Evolutionary conservation across 1,140 invertebrate species (phyloP).

Genomic region (Drosophila trapezifrons): DNA sequence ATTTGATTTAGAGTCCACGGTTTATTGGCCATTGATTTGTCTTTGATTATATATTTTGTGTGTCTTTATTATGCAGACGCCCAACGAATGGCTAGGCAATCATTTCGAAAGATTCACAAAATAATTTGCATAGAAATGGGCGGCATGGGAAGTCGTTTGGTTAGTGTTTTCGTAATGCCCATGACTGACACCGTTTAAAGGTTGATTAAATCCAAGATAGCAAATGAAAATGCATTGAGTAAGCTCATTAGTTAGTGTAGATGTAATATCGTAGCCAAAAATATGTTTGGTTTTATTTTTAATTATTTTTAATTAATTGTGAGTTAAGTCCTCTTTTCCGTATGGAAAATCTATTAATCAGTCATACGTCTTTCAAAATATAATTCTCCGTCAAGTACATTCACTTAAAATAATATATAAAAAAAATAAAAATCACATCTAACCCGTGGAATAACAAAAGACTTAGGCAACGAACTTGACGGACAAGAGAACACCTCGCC

Average conservation of each 20-base stretch:
- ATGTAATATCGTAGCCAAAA: not conserved
- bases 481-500: slow-evolving; percentile 8
- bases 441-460: slow-evolving; percentile 47
- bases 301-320: no score
- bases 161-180: slow-evolving; percentile 45
- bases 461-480: slow-evolving; percentile 76
- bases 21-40: slow-evolving; percentile 60
- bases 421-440: not conserved
- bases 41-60: slow-evolving; percentile 51
- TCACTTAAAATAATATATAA: not conserved
- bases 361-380: not conserved
- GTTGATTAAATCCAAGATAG: slow-evolving; percentile 31
- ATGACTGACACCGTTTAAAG: slow-evolving; percentile 40
- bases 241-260: not conserved
- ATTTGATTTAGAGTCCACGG: slow-evolving; percentile 26
- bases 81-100: slow-evolving; percentile 15
- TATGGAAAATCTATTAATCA: no score
- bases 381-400: not conserved
- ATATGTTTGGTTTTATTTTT: no score
- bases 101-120: slow-evolving; percentile 57
- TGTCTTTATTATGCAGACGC: slow-evolving; percentile 43
- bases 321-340: no score
- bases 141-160: slow-evolving; percentile 46
- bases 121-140: slow-evolving; percentile 69
- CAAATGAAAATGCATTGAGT: slow-evolving; percentile 12